These are phyloP conservation scores for Enoplosus armatus DNA, from an alignment of 2,797 vertebrate genomes.

Conservation along the genomic window DNA sequence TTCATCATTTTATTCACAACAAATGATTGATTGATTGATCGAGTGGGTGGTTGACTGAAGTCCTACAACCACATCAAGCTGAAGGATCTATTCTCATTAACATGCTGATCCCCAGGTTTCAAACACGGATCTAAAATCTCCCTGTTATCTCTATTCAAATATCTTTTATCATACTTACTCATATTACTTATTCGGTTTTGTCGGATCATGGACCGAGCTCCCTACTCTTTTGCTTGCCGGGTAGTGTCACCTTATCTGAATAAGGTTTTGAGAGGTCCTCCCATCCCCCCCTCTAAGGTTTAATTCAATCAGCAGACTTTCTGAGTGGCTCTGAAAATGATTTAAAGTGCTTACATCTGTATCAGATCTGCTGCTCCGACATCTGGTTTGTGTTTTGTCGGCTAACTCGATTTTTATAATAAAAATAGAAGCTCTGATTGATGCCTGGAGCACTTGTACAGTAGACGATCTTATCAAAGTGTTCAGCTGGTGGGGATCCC, in stretches of 20 bases:
- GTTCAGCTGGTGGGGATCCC: not conserved
- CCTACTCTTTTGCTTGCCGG: not conserved
- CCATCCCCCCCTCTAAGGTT: not conserved
- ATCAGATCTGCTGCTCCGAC: constrained; percentile 24
- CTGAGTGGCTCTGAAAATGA: not conserved
- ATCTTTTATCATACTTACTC: not conserved
- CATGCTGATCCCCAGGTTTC: not conserved
- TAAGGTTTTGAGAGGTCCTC: not conserved
- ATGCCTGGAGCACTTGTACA: constrained; percentile 5
- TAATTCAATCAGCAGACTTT: constrained; percentile 15
- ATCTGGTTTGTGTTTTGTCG: constrained; percentile 28
- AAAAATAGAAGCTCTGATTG: not conserved
- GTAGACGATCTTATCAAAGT: not conserved
- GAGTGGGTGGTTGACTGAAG: no score
- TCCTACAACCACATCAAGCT: no score
- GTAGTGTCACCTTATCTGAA: not conserved
- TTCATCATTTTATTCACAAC: not conserved
- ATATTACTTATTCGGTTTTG: no score
- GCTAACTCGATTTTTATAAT: constrained; percentile 22
- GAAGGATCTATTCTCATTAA: not conserved
- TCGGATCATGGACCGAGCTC: not conserved
- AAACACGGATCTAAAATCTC: not conserved
- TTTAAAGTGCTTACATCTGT: constrained; percentile 6
- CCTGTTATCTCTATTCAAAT: not conserved
- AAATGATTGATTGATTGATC: no score